Percentiles rank a stretch among this genome's conserved stretches.
phyloP scores from a whole-genome alignment of 2,797 vertebrate genomes.

The Pseudochirops cupreus region DNA sequence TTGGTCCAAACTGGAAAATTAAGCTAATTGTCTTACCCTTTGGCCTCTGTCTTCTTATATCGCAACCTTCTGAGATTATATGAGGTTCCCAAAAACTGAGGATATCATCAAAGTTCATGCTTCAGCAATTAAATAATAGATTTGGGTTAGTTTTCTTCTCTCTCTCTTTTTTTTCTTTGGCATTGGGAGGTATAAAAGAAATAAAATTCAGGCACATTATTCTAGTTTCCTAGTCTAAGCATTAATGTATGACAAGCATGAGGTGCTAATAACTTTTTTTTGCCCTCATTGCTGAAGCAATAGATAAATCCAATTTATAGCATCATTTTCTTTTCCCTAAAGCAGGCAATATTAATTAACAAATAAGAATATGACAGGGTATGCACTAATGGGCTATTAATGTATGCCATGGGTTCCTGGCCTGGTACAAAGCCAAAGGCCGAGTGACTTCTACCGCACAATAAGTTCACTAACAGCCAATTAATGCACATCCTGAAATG shows the following conservation, averaged over 20 bases:
- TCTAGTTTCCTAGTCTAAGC: slow-evolving; percentile 45
- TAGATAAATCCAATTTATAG: slow-evolving; percentile 69
- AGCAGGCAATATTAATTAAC: slow-evolving; percentile 62
- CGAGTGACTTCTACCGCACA: slow-evolving; percentile 57
- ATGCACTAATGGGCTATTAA: slow-evolving; percentile 69
- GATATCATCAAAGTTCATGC: not conserved
- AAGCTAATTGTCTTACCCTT: not conserved
- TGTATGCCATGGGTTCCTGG: slow-evolving; percentile 43
- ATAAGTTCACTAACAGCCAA: slow-evolving; percentile 67
- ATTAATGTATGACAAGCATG: slow-evolving; percentile 33
- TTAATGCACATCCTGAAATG: slow-evolving; percentile 66
- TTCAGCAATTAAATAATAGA: not conserved
- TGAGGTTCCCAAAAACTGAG: not conserved
- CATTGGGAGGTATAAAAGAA: slow-evolving; percentile 40
- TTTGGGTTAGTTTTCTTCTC: not conserved
- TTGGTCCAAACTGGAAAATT: not conserved
- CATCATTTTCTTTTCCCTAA: slow-evolving; percentile 54
- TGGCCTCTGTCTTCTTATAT: slow-evolving; percentile 5
- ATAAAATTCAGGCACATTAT: slow-evolving; percentile 51
- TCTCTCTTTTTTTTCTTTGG: not conserved
- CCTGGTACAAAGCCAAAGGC: slow-evolving; percentile 61
- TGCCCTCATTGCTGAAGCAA: slow-evolving; percentile 60
- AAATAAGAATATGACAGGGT: slow-evolving; percentile 70
- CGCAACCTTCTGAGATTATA: not conserved
- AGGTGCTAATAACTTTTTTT: slow-evolving; percentile 49